Conservation (phyloP, 2,888 invertebrate species). For the Spatulosminthurus flaviceps region DNA sequence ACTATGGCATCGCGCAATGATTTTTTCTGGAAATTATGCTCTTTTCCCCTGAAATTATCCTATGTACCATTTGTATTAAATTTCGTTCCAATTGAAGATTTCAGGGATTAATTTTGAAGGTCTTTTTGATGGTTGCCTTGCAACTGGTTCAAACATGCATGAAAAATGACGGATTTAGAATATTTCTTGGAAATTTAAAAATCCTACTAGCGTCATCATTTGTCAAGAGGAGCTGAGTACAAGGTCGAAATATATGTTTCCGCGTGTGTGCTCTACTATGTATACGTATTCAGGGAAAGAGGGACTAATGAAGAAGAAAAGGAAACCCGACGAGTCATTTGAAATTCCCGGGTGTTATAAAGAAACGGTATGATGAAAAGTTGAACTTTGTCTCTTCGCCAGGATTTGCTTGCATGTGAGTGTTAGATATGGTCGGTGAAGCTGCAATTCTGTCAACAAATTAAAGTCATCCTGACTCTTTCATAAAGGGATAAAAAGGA, state of each 20-base stretch:
- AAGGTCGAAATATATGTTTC: neutral
- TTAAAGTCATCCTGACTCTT: neutral
- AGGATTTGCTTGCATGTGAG: neutral
- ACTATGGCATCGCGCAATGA: too few species aligned
- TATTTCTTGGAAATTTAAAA: slow-evolving; percentile 6
- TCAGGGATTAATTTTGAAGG: neutral
- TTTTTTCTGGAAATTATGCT: too few species aligned
- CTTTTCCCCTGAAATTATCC: neutral
- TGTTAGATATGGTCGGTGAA: too few species aligned
- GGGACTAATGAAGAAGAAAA: too few species aligned
- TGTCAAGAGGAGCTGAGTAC: neutral
- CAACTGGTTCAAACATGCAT: too few species aligned
- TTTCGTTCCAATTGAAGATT: neutral
- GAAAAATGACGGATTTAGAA: neutral
- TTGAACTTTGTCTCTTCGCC: neutral
- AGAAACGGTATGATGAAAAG: neutral
- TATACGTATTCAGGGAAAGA: too few species aligned
- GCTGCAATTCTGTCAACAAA: too few species aligned
- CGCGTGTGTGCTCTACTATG: neutral
- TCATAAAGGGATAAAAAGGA: slow-evolving; percentile 7
- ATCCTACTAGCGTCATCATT: neutral
- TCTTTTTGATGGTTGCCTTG: too few species aligned
- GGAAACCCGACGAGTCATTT: neutral
- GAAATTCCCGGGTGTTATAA: slow-evolving; percentile 18
- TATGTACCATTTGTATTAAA: neutral